These are phyloP conservation scores for Lamellibrachia columna DNA, from an alignment of 2,888 invertebrate genomes.

Conservation along the genomic window DNA sequence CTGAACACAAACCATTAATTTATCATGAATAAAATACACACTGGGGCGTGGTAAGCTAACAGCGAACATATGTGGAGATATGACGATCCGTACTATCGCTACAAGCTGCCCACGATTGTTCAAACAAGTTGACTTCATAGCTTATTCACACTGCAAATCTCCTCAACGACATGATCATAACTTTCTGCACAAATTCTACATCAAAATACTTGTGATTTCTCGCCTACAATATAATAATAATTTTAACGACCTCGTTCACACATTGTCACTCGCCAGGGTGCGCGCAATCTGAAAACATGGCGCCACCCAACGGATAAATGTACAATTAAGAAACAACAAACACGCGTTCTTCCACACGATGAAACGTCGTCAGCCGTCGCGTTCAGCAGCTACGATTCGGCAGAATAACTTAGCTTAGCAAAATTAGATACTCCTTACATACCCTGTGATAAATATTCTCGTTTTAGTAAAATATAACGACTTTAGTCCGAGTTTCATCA, in stretches of 20 bases:
- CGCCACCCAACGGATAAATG: constrained; percentile 9
- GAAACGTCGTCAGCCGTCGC: background rate
- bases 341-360: background rate
- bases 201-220: constrained; percentile 12
- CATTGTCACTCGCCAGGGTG: constrained; percentile 6
- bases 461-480: constrained; percentile 16
- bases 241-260: constrained; percentile 3
- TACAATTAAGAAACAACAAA: background rate
- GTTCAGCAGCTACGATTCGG: background rate
- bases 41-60: background rate
- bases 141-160: background rate
- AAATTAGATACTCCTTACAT: constrained; percentile 16
- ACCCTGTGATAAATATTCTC: constrained; percentile 16
- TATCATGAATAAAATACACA: constrained; percentile 12
- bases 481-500: constrained; percentile 16
- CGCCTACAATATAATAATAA: constrained; percentile 4
- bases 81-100: background rate
- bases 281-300: background rate
- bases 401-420: constrained; percentile 11
- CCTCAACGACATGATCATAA: constrained; percentile 9
- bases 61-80: constrained; percentile 3
- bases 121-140: background rate
- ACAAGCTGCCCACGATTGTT: background rate
- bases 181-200: constrained; percentile 16
- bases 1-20: background rate